Base-by-base conservation (phyloP, 2,888 invertebrate genomes). In the Mythimna vitellina region DNA sequence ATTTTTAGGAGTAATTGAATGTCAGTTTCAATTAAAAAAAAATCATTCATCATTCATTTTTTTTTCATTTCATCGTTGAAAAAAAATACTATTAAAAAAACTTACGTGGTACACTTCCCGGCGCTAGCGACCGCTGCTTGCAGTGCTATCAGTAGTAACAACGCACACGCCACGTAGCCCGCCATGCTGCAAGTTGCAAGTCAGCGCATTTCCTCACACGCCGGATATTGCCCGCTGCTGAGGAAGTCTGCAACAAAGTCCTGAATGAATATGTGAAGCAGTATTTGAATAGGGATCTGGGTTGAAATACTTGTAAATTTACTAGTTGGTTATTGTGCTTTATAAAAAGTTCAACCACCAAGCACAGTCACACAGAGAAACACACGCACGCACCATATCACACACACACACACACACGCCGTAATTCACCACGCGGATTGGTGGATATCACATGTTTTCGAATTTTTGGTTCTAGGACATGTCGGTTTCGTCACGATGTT, bases 71-170 rank as follows among this genome's bases (percentile, higher is more conserved):
- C 3, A 42, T 42, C 38, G 17, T 6, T 17, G 8, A 14, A 42
- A 17, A 46, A 46, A 46, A 46, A 17, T 12, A 42, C 12, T 42
- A 42, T 12, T 17, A 17, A 46, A 46, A 20, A 57, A 14, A 65
- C 96, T 95, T 86, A 96, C 96, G 96, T 96, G 77, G 94, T 95
- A 84, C 96, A 96, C 76, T 95, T 95, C 38, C 92, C 95, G 49
- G 95, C 93, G 75, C 89, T 91, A 38, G 89, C 92, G 8, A 92
- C 85, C 56, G 94, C 92, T 14, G 94, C 84, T 60, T 94, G 93
- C 79, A 94, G 88, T 82, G 90, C 92, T 70, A 95, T 81, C 65
- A 91, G 81, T 3, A n/a, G 3, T n/a, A 51, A 51, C 49, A 51
- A n/a, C 62, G 93, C 91, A 81, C 62, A 92, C 57, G 92, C 84